These are phyloP conservation scores for Eutrigla gurnardus DNA, from an alignment of 2,797 vertebrate genomes.

Conservation along the genomic window DNA sequence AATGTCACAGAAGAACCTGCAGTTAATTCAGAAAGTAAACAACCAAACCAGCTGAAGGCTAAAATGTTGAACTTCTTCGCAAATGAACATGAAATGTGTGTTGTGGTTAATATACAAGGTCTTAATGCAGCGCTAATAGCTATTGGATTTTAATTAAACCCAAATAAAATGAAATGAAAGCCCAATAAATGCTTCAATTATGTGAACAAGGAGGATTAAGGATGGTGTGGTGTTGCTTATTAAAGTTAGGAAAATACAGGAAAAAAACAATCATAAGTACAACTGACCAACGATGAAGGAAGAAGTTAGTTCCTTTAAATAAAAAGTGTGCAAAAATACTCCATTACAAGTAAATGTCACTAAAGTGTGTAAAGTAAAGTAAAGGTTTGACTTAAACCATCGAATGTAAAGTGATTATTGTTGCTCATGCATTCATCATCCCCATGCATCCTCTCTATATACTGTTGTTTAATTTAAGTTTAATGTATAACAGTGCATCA, in stretches of 20 bases:
- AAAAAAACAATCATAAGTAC: background rate
- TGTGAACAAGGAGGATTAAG: background rate
- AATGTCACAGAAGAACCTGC: background rate
- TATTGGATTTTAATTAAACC: background rate
- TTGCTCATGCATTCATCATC: background rate
- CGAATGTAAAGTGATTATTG: background rate
- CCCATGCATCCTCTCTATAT: background rate
- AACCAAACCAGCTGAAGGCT: background rate
- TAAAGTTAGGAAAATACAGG: background rate
- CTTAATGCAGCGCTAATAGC: background rate
- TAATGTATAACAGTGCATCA: background rate
- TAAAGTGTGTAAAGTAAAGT: background rate
- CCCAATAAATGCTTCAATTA: background rate
- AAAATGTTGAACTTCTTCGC: background rate
- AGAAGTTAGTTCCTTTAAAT: background rate
- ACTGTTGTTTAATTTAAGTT: background rate
- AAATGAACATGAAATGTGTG: background rate
- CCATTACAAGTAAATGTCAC: background rate
- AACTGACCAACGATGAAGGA: background rate
- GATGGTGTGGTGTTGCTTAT: background rate
- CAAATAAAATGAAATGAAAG: background rate
- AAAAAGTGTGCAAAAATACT: background rate
- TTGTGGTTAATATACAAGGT: background rate
- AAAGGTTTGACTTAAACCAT: background rate
- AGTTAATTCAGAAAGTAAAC: background rate